A percentile compares a stretch with the other conserved stretches of the same genome.
These are phyloP conservation scores for Calephelis nemesis DNA, from an alignment of 1,140 invertebrate species.

Conservation along the genomic window DNA sequence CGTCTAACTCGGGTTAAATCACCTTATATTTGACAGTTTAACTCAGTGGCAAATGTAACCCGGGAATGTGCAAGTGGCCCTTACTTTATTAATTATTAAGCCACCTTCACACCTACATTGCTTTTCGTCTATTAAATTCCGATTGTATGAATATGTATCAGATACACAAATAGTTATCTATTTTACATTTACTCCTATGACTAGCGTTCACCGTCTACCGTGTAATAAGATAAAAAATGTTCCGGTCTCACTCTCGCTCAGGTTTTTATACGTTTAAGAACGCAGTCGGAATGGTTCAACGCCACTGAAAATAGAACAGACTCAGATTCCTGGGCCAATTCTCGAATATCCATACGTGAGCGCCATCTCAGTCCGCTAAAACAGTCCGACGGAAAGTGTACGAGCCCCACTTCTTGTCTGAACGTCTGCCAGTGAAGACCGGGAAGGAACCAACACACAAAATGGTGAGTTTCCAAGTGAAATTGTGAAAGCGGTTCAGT, in stretches of 20 bases:
- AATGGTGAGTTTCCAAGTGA: conserved; percentile 83
- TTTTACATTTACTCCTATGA: conserved; percentile 15
- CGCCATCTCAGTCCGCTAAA: conserved; percentile 87
- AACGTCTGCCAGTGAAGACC: conserved; percentile 84
- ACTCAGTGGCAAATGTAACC: too few relatives aligned
- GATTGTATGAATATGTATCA: background rate
- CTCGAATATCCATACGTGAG: conserved; percentile 80
- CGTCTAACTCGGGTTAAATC: too few relatives aligned
- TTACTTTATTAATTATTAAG: too few relatives aligned
- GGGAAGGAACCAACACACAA: conserved; percentile 80
- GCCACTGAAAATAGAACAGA: conserved; percentile 78
- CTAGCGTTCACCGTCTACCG: conserved; percentile 10
- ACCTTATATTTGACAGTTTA: too few relatives aligned
- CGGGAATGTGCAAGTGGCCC: too few relatives aligned
- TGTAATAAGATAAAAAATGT: conserved; percentile 44
- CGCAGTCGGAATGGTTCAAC: conserved; percentile 53
- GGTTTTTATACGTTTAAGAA: conserved; percentile 38
- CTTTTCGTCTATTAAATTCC: background rate
- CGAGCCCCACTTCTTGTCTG: conserved; percentile 87
- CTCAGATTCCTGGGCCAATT: conserved; percentile 80
- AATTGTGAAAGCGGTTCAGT: conserved; percentile 71
- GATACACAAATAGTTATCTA: conserved; percentile 15
- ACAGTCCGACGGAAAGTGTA: conserved; percentile 82
- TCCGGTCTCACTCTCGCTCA: conserved; percentile 62
- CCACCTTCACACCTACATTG: background rate